These are phyloP conservation scores for Molossus molossus DNA, from an alignment of 2,797 vertebrate species.

Conservation along the genomic window DNA sequence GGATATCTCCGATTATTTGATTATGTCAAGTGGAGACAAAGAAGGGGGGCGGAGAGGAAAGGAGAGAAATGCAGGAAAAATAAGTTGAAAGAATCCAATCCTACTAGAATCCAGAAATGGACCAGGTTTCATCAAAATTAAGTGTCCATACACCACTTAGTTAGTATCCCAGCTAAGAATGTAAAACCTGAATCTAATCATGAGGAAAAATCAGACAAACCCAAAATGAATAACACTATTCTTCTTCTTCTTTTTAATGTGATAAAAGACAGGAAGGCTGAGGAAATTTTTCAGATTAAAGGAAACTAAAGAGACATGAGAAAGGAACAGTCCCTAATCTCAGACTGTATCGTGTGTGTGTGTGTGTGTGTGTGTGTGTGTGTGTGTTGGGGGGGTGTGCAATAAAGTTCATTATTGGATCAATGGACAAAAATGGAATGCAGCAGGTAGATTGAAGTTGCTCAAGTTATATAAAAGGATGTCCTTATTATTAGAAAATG, in stretches of 20 bases:
- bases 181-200: slow-evolving; percentile 51
- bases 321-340: slow-evolving; percentile 39
- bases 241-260: not conserved
- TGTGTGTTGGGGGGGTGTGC: too few species aligned
- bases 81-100: not conserved
- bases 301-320: not conserved
- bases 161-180: slow-evolving; percentile 26
- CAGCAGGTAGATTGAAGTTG: not conserved
- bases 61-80: not conserved
- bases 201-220: slow-evolving; percentile 49
- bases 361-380: too few species aligned
- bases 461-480: not conserved
- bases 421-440: slow-evolving; percentile 22
- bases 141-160: not conserved
- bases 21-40: not conserved
- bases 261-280: slow-evolving; percentile 38
- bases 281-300: slow-evolving; percentile 5
- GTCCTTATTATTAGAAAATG: not conserved
- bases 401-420: slow-evolving; percentile 49
- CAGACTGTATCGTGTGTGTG: not conserved
- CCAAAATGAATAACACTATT: not conserved
- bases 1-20: not conserved
- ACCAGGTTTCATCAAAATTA: not conserved
- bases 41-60: not conserved
- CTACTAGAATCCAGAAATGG: slow-evolving; percentile 14